phyloP scores from a whole-genome alignment of 2,888 invertebrate species.

The Resseliella maxima region DNA sequence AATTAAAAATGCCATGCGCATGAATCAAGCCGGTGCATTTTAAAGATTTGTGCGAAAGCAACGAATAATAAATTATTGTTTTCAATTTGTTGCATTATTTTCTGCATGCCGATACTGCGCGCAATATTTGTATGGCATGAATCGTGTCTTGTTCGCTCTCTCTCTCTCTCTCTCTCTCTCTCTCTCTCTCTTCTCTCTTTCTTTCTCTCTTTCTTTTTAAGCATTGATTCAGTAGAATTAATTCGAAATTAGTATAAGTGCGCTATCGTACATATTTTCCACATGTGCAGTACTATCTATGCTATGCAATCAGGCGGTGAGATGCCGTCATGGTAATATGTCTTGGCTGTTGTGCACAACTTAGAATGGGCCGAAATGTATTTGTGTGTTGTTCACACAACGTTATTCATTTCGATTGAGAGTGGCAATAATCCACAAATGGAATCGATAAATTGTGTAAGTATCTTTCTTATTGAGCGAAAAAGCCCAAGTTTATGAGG shows the following conservation, averaged over 20 bases:
- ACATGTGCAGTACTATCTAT: neutral
- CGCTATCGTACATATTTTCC: conserved; percentile 46
- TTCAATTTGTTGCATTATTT: conserved; percentile 51
- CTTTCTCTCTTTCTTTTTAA: no score
- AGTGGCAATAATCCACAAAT: neutral
- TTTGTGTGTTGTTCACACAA: neutral
- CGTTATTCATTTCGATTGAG: neutral
- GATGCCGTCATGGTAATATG: neutral
- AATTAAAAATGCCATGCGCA: conserved; percentile 53
- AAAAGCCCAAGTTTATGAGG: conserved; percentile 19
- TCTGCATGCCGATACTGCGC: conserved; percentile 43
- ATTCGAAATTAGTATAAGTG: conserved; percentile 32
- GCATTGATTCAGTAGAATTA: neutral
- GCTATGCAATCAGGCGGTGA: neutral
- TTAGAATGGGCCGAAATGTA: neutral
- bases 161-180: neutral
- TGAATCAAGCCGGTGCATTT: conserved; percentile 44
- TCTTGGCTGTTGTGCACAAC: neutral
- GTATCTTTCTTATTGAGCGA: neutral
- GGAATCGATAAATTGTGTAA: conserved; percentile 44
- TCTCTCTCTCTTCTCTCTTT: no score
- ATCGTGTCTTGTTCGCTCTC: neutral
- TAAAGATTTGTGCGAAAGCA: conserved; percentile 35
- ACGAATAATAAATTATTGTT: conserved; percentile 55
- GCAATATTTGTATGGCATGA: neutral